phyloP scores from a whole-genome alignment of 1,140 invertebrate species.

The Adelges cooleyi region DNA sequence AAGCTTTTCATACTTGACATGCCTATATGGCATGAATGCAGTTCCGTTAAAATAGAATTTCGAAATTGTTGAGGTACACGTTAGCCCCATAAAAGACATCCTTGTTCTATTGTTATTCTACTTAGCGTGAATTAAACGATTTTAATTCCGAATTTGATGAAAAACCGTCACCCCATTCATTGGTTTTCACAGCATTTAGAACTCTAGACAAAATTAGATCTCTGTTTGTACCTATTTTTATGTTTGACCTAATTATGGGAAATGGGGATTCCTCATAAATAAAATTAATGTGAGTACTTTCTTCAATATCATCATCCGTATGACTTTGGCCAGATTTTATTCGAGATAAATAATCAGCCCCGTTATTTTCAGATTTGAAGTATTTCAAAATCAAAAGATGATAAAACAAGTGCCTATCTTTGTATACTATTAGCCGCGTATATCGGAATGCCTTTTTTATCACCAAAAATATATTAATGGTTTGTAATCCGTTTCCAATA shows the following conservation, averaged over 20 bases:
- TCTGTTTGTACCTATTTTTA: background rate
- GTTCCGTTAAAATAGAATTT: background rate
- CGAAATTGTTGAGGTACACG: background rate
- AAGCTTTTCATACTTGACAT: background rate
- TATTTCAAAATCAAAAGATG: too few relatives aligned
- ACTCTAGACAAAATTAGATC: background rate
- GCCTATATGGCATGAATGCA: background rate
- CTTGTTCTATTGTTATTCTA: background rate
- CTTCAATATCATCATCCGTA: background rate
- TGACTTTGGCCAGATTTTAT: background rate
- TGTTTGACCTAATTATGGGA: background rate
- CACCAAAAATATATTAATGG: conserved; percentile 35
- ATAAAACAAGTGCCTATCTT: conserved; percentile 12
- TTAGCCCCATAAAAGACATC: background rate
- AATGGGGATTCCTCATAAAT: background rate
- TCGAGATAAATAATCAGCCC: conserved; percentile 25
- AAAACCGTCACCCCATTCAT: background rate
- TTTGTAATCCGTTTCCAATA: conserved; percentile 43
- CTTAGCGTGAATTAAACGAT: background rate
- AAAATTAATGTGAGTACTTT: background rate
- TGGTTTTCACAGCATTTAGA: background rate
- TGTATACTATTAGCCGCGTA: background rate
- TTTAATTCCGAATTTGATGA: background rate
- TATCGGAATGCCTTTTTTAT: background rate
- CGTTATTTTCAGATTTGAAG: background rate